Evolutionary conservation across 92 coral and sea anemone genomes (phyloP), one percentile per base, ranked within the genome.

Genomic region (Epizoanthus illoricatus): DNA sequence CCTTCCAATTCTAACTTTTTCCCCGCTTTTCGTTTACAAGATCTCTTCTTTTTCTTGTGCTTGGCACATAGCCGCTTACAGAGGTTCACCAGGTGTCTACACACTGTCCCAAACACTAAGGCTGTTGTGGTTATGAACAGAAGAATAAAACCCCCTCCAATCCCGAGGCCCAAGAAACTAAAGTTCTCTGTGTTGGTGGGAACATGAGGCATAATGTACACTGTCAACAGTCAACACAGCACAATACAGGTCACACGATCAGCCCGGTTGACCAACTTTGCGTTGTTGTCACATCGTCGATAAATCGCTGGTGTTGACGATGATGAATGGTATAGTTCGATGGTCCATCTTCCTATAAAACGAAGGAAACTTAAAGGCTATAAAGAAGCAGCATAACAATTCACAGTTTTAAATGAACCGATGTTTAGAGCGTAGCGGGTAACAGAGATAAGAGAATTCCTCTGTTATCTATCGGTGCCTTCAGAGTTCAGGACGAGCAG

Each of bases 41-140:
- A 21, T 58, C 83, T 80, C 84, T 84, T 79, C 81, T 74, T 83
- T 69, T 42, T 86, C 88, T 45, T 85, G 58, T 40, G 80, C 58
- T 80, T 79, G 33, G 85, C 81, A 58, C 85, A 79, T n/a, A 90
- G 63, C 70, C 86, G 74, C 40, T 86, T 90, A 69, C 97, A 93
- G 58, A 93, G 84, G 71, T 88, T 88, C 40, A 85, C 84, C 15
- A 93, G 70, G 73, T 88, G 86, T 86, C 85, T 91, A 81, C 97
- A 93, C 56, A 93, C n/a, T 4, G 86, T 84, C 13, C 97, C 97
- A 18, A 93, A 71, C 19, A 93, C 89, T 19, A 93, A 69, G 2
- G 90, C 90, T 61, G 94, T 86, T 43, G 91, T 81, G 36, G 89
- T 84, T 41, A 91, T 92, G 42, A 86, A 73, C 19, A 91, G 66